Evolutionary conservation across 2,113 vertebrate genomes (phyloP).

Genomic region (Lamprotornis superbus): DNA sequence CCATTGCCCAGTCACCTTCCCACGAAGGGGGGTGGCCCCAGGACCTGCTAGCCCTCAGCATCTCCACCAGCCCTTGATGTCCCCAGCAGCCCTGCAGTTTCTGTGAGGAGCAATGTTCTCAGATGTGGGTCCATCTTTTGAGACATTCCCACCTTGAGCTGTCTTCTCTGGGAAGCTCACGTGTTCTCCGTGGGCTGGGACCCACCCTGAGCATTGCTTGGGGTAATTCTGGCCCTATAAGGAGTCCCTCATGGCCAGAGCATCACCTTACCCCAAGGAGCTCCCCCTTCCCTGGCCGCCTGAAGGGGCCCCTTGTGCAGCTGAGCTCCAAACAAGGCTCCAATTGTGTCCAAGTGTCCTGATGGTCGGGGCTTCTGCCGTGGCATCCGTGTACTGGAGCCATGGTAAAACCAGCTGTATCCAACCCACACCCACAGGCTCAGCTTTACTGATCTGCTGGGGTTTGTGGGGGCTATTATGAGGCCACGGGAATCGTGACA

Average conservation of each 20-base stretch:
- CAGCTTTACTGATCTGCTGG: neutral
- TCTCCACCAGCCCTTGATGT: neutral
- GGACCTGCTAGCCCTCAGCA: accelerated
- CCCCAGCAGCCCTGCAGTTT: neutral
- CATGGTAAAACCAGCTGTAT: neutral
- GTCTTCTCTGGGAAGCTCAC: neutral
- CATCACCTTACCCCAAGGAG: neutral
- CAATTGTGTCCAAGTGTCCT: neutral
- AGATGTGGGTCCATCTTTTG: neutral
- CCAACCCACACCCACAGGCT: neutral
- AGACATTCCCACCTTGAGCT: neutral
- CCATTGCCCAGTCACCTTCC: neutral
- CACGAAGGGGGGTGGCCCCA: neutral
- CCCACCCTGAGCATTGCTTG: neutral
- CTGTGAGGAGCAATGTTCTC: neutral
- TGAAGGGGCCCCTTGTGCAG: constrained; percentile 41
- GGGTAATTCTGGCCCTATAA: neutral
- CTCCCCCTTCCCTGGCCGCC: neutral
- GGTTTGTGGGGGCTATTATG: accelerated
- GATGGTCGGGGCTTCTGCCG: neutral
- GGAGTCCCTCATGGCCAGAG: neutral
- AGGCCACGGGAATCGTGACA: accelerated
- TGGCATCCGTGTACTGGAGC: accelerated
- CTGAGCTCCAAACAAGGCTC: constrained; percentile 23
- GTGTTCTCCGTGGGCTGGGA: accelerated